Conservation (phyloP, 23 tunicate species). For the Aplidium turbinatum region DNA sequence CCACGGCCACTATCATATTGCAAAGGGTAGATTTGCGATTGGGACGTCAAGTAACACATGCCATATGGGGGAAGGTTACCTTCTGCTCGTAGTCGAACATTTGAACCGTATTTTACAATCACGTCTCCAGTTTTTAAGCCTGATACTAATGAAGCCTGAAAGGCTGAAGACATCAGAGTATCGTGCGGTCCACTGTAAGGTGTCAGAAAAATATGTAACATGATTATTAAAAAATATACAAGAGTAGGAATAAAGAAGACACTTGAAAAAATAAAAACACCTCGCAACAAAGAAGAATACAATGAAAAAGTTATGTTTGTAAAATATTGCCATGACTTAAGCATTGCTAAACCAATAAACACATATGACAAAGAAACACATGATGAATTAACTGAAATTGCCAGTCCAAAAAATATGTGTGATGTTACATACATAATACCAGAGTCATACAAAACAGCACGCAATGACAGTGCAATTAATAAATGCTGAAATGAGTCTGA, state of each 20-base stretch:
- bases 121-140: not conserved
- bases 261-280: not conserved
- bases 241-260: not conserved
- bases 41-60: slow-evolving; percentile 15
- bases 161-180: slow-evolving; percentile 24
- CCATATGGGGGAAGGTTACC: slow-evolving; percentile 19
- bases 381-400: slow-evolving; percentile 1
- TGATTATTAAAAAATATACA: not conserved
- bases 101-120: slow-evolving; percentile 12
- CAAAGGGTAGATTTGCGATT: not conserved
- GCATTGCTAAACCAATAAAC: not conserved
- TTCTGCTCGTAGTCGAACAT: not conserved
- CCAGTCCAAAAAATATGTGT: slow-evolving; percentile 3
- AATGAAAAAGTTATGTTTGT: not conserved
- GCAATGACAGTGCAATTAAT: not conserved
- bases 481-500: slow-evolving; percentile 14
- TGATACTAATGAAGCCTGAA: slow-evolving; percentile 1
- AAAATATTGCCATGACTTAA: slow-evolving; percentile 2
- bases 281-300: not conserved
- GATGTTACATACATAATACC: not conserved
- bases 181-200: slow-evolving; percentile 25
- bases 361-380: not conserved
- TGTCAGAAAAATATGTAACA: not conserved
- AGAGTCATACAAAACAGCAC: not conserved
- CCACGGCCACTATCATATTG: slow-evolving; percentile 3